Base-by-base conservation (phyloP, 2,113 vertebrate species). In the Oryzias curvinotus region DNA sequence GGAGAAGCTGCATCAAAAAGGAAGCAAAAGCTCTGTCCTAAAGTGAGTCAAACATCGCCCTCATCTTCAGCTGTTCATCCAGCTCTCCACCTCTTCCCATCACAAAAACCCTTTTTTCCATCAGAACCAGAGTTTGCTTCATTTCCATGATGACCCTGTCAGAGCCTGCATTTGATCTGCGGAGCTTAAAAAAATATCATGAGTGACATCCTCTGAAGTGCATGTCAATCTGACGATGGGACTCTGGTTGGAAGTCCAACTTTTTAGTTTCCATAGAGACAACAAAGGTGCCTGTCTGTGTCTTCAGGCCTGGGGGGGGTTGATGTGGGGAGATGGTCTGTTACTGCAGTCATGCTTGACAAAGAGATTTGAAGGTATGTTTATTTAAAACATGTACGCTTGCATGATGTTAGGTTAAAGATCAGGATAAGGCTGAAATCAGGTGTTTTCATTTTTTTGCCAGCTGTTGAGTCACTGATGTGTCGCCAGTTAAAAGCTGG, bases 231-330 rank as follows among this genome's bases (percentile, higher is more conserved):
- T 2, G 0, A 43, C 60, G 30, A 26, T 4, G 15, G 17, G 16
- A 30, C 64, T 62, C 48, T 7, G 14, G 51, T 57, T 23, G 3
- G 14, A 70, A 78, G 75, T 54, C 57, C 65, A 78, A 85, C 57
- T 86, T 77, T 70, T 54, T 3, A 10, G 71, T 84, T 77, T 62
- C 78, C 77, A 78, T 78, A 51, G 83, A 21, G 62, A 83, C 73
- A 48, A 23, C 42, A 26, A 21, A 30, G 30, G 14, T 65, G 61
- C 53, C 54, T 54, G 12, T 26, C n/a, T n/a, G 19, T 58, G 57
- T 58, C 44, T 45, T 14, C 17, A 45, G 45, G 50, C 14, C 66
- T 26, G 51, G 48, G 23, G n/a, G 21, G 18, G 0, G 28, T 19
- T 26, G 21, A 36, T 36, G 8, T 36, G 59, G 55, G 25, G 10